Conservation (phyloP, 2,888 invertebrate genomes). For the Dascillus cervinus region DNA sequence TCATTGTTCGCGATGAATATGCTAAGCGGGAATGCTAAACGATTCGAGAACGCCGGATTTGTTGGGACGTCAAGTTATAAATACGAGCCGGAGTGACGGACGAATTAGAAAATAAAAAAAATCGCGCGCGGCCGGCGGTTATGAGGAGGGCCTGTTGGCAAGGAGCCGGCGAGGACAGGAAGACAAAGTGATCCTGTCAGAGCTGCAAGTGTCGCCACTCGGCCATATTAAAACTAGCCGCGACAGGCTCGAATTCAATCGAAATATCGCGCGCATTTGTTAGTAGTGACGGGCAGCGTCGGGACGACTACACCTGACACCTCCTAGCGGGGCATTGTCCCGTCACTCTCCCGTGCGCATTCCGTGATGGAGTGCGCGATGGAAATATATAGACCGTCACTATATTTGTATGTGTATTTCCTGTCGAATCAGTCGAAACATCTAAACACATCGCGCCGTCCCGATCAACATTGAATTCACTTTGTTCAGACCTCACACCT, state of each 20-base stretch:
- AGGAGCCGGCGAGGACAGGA: constrained; percentile 2
- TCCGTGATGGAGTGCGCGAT: constrained; percentile 20
- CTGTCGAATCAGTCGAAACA: constrained; percentile 12
- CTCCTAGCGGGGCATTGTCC: constrained; percentile 31
- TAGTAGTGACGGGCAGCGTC: constrained; percentile 21
- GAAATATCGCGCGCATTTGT: constrained; percentile 32
- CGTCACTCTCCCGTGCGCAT: constrained; percentile 30
- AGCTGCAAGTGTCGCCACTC: constrained; percentile 17
- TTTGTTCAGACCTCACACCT: neutral
- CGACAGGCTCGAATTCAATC: constrained; percentile 26
- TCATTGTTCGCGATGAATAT: constrained; percentile 43
- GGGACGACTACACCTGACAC: constrained; percentile 30
- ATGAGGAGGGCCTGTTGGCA: constrained; percentile 6
- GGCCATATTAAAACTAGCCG: constrained; percentile 25
- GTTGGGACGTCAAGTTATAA: too few species aligned
- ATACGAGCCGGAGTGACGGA: too few species aligned
- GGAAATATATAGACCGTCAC: constrained; percentile 17
- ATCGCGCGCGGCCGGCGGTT: too few species aligned
- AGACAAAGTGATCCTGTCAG: constrained; percentile 3
- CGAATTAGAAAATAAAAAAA: too few species aligned
- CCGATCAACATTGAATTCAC: too few species aligned
- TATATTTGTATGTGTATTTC: constrained; percentile 13
- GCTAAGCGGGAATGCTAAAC: constrained; percentile 31
- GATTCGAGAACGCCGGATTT: constrained; percentile 16
- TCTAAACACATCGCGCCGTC: too few species aligned